These are phyloP conservation scores for Acanthoscelides obtectus DNA, from an alignment of 2,888 invertebrate species.

Conservation along the genomic window DNA sequence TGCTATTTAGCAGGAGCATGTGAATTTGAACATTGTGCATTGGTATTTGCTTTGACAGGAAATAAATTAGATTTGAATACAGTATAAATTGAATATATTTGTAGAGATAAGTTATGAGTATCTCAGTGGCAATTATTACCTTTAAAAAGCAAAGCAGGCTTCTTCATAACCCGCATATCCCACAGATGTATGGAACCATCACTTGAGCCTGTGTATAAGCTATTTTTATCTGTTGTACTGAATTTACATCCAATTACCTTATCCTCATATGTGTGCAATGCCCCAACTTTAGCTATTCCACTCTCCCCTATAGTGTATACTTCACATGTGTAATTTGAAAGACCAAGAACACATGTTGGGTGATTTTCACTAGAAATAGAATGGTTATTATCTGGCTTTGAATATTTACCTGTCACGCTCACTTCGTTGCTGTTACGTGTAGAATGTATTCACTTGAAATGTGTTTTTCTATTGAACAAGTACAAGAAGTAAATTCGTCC, in stretches of 20 bases:
- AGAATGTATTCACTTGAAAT: slow-evolving; percentile 58
- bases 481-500: slow-evolving; percentile 39
- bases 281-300: slow-evolving; percentile 38
- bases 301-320: slow-evolving; percentile 49
- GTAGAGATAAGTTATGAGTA: too few species aligned
- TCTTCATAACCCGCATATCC: slow-evolving; percentile 57
- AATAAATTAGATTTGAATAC: too few species aligned
- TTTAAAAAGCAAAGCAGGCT: slow-evolving; percentile 25
- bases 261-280: slow-evolving; percentile 49
- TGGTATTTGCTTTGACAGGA: too few species aligned
- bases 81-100: too few species aligned
- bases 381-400: background rate
- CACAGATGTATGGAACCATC: slow-evolving; percentile 58
- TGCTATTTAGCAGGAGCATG: too few species aligned
- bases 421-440: slow-evolving; percentile 56
- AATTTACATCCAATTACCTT: slow-evolving; percentile 56
- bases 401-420: slow-evolving; percentile 17
- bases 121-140: slow-evolving; percentile 16
- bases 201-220: slow-evolving; percentile 56
- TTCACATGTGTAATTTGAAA: slow-evolving; percentile 50
- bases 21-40: too few species aligned
- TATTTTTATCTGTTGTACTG: slow-evolving; percentile 53
- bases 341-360: slow-evolving; percentile 49
- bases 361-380: slow-evolving; percentile 39
- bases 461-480: slow-evolving; percentile 43